Conservation (phyloP, 2,797 vertebrate species). For the Paramormyrops hopkinsi region DNA sequence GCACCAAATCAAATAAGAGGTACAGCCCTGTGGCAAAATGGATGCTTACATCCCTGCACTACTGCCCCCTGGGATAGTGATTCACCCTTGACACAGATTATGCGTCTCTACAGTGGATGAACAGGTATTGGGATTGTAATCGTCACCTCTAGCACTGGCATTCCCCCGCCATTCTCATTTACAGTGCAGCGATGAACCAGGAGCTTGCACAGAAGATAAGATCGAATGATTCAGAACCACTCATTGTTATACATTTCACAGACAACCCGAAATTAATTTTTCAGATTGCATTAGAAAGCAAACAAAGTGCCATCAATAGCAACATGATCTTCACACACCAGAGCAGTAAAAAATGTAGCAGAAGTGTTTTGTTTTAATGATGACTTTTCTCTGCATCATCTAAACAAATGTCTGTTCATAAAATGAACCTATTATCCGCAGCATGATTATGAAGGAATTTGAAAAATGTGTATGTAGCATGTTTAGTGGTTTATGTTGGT, state of each 20-base stretch:
- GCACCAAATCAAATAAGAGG: neutral
- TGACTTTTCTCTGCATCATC: neutral
- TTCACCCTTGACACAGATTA: neutral
- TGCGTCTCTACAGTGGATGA: neutral
- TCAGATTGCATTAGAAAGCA: neutral
- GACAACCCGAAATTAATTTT: neutral
- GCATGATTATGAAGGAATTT: neutral
- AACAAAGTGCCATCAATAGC: neutral
- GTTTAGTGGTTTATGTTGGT: neutral
- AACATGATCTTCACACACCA: neutral
- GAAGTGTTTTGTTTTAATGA: neutral
- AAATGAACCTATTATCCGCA: neutral
- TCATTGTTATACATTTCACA: neutral
- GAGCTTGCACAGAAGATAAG: neutral
- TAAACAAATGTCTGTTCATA: neutral
- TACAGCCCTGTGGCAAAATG: neutral
- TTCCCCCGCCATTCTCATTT: neutral
- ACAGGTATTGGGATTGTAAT: neutral
- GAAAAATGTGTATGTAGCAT: neutral
- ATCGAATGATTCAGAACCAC: neutral
- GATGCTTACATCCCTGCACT: neutral
- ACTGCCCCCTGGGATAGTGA: neutral
- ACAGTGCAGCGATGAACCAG: neutral
- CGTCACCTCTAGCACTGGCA: neutral
- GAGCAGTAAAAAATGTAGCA: neutral